phyloP scores from a whole-genome alignment of 2,888 invertebrate genomes.

The Graphium colonna region DNA sequence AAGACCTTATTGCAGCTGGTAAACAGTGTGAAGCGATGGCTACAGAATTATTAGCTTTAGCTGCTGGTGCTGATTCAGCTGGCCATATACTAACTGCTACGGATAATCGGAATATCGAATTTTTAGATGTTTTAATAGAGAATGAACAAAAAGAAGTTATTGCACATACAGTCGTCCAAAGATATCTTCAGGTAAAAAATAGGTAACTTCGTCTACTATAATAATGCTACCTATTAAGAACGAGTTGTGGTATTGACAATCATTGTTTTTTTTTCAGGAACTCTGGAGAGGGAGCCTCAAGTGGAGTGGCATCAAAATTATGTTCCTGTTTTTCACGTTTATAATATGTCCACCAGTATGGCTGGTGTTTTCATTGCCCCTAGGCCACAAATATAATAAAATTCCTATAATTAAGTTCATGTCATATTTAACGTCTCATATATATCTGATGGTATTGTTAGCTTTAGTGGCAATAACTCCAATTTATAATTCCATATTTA shows the following conservation, averaged over 20 bases:
- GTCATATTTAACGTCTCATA: conserved; percentile 99
- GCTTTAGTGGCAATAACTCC: conserved; percentile 94
- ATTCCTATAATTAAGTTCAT: conserved; percentile 99
- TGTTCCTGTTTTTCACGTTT: conserved; percentile 95
- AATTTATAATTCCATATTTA: conserved; percentile 88
- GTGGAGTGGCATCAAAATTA: conserved; percentile 97
- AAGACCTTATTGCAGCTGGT: conserved; percentile 96
- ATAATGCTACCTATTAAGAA: conserved; percentile 25
- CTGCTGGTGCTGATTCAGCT: conserved; percentile 96
- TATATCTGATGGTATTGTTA: conserved; percentile 96
- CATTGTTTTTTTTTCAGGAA: conserved; percentile 83
- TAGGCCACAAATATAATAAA: conserved; percentile 97
- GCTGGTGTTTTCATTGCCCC: conserved; percentile 96
- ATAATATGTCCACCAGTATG: conserved; percentile 97
- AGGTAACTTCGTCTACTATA: conserved; percentile 64
- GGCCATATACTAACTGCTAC: conserved; percentile 96
- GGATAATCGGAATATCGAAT: conserved; percentile 95
- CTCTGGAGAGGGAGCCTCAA: conserved; percentile 98
- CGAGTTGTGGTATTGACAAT: conserved; percentile 21
- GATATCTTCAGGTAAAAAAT: conserved; percentile 93
- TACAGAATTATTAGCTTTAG: conserved; percentile 95
- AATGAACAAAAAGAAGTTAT: conserved; percentile 99
- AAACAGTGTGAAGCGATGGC: conserved; percentile 99
- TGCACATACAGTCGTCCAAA: conserved; percentile 97
- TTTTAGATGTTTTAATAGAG: conserved; percentile 97